Evolutionary conservation across 2,113 vertebrate genomes (phyloP).

Genomic region (Callospermophilus lateralis): DNA sequence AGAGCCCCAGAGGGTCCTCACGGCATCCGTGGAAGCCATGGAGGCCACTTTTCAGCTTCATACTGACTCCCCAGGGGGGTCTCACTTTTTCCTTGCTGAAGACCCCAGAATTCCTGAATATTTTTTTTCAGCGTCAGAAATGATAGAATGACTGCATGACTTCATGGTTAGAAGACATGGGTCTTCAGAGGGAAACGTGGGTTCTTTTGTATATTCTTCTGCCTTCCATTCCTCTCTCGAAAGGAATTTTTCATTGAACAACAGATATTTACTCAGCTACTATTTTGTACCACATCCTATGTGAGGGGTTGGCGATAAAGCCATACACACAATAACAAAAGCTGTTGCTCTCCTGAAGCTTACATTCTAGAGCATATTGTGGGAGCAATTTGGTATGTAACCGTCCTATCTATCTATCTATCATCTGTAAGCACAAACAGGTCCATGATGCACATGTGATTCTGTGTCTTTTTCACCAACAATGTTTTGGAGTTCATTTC

Average conservation of each 20-base stretch:
- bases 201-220: not conserved
- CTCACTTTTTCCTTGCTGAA: not conserved
- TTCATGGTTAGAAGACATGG: not conserved
- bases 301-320: not conserved
- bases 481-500: not conserved
- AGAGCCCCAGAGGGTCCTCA: accelerated
- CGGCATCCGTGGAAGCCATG: not conserved
- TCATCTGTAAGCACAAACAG: not conserved
- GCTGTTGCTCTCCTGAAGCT: not conserved
- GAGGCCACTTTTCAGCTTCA: not conserved
- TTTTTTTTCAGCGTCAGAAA: not conserved
- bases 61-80: not conserved
- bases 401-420: not conserved
- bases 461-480: not conserved
- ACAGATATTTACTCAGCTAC: not conserved
- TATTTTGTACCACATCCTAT: not conserved
- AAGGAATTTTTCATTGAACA: not conserved
- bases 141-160: not conserved
- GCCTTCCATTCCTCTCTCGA: not conserved
- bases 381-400: not conserved
- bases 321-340: not conserved
- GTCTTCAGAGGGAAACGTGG: not conserved
- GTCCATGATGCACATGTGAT: not conserved
- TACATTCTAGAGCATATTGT: not conserved
- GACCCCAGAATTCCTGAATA: not conserved